Percentiles rank a stretch among this genome's conserved stretches.
These are phyloP conservation scores for Siniperca knerii DNA, from an alignment of 2,113 vertebrate species.

Conservation along the genomic window DNA sequence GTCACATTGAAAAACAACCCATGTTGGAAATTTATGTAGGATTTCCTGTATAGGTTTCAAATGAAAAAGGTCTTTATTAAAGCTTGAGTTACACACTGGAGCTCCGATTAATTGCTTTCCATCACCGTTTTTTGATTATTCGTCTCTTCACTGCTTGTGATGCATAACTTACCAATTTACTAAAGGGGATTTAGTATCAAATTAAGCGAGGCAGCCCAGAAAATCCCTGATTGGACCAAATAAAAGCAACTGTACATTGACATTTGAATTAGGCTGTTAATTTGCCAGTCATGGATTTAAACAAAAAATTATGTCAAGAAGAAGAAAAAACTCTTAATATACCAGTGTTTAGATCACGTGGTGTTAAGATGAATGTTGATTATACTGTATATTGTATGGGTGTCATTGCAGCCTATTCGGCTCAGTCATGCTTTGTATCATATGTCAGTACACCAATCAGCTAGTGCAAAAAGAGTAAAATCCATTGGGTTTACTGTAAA, in stretches of 20 bases:
- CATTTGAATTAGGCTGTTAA: conserved; percentile 9
- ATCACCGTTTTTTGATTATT: conserved; percentile 1
- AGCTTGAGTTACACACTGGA: not conserved
- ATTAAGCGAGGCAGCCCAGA: conserved; percentile 21
- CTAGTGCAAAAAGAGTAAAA: not conserved
- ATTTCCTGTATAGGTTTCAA: conserved; percentile 8
- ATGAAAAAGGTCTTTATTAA: not conserved
- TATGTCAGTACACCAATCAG: not conserved
- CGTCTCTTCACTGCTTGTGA: conserved; percentile 26
- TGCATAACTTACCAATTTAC: conserved; percentile 37
- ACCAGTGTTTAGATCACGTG: not conserved
- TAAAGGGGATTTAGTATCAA: conserved; percentile 26
- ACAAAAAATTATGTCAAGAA: not conserved
- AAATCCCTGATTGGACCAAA: conserved; percentile 46
- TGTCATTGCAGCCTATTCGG: not conserved
- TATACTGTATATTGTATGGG: too few relatives aligned
- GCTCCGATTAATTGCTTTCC: not conserved
- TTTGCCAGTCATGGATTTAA: not conserved
- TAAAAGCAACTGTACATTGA: conserved; percentile 6
- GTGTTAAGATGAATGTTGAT: not conserved
- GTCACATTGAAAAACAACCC: not conserved
- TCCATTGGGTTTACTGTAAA: not conserved
- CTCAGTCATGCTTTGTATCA: not conserved
- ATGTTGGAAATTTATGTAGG: not conserved
- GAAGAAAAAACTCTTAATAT: not conserved